Base-by-base conservation (phyloP, 2,113 vertebrate species). In the Arvicanthis niloticus region DNA sequence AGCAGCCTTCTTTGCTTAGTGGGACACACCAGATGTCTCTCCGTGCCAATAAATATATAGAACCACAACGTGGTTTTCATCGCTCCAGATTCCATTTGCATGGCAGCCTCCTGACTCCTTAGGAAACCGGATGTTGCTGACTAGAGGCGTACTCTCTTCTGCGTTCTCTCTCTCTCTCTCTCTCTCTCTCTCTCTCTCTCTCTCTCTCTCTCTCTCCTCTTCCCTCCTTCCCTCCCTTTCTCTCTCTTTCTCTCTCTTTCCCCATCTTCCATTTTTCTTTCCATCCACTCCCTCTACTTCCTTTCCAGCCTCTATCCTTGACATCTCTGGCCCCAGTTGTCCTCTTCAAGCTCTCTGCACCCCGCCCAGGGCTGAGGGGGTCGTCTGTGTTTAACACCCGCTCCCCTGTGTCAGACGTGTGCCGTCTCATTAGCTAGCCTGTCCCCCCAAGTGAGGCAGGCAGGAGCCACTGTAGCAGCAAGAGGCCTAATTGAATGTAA, bases 401-500 rank as follows among this genome's bases (percentile, higher is more conserved):
- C 78, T 97, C 77, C 96, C 0, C 0, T 7, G 0, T 89, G 90
- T 94, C 97, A 95, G 95, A 53, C 95, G 0, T 51, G 97, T 96
- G 97, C 97, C 62, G 5, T 93, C 98, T 98, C 97, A 95, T 99
- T 98, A 98, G 97, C 0, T 0, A 0, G 42, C 76, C 97, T 93
- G 98, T 97, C 97, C 98, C 98, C 98, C 97, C 97, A 97, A 98
- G 97, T 98, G 98, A 98, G 97, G 91, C 97, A 97, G 96, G 97
- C 96, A 88, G 94, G 96, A 97, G 92, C 94, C 96, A 77, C 80
- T 3, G 97, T 72, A 97, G 97, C 96, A 76, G 21, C 1, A 0
- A 97, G 98, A 97, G 97, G 94, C 96, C 98, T 98, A 98, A 98
- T 98, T 98, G 98, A 98, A 98, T 98, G 98, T 98, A 98, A 98